Evolutionary conservation across 2,797 vertebrate genomes (phyloP).

Genomic region (Hoplostethus mediterraneus): DNA sequence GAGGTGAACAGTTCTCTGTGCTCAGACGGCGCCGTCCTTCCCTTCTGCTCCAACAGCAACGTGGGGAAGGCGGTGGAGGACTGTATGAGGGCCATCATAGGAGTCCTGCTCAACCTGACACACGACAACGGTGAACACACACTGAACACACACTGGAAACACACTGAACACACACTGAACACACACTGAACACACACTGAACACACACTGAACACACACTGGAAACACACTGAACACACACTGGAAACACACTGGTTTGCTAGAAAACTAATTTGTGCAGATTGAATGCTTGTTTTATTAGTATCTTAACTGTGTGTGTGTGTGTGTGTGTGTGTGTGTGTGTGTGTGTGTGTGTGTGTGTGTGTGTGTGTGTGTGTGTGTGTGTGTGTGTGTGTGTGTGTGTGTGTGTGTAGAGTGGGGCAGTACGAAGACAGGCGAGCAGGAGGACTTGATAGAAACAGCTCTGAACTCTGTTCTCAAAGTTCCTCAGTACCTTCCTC

Average conservation of each 20-base stretch:
- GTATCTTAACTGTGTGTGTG: no score
- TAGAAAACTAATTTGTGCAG: no score
- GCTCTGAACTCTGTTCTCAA: conserved; percentile 96
- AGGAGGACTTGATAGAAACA: conserved; percentile 92
- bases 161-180: no score
- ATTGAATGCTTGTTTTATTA: no score
- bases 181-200: no score
- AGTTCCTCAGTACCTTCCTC: conserved; percentile 95
- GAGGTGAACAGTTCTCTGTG: conserved; percentile 77
- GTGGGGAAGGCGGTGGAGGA: conserved; percentile 96
- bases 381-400: neutral
- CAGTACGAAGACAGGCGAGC: conserved; percentile 98
- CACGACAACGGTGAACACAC: conserved; percentile 91
- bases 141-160: neutral
- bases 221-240: no score
- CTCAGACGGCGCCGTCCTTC: conserved; percentile 79
- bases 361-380: neutral
- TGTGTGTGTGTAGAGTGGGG: conserved; percentile 90
- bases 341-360: neutral
- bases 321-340: conserved; percentile 1
- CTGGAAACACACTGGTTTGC: no score
- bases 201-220: no score
- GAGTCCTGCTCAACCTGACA: conserved; percentile 95
- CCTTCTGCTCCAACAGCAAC: conserved; percentile 86
- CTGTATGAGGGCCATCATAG: conserved; percentile 96